Evolutionary conservation across 2,113 vertebrate genomes (phyloP).

Genomic region (Ondatra zibethicus): DNA sequence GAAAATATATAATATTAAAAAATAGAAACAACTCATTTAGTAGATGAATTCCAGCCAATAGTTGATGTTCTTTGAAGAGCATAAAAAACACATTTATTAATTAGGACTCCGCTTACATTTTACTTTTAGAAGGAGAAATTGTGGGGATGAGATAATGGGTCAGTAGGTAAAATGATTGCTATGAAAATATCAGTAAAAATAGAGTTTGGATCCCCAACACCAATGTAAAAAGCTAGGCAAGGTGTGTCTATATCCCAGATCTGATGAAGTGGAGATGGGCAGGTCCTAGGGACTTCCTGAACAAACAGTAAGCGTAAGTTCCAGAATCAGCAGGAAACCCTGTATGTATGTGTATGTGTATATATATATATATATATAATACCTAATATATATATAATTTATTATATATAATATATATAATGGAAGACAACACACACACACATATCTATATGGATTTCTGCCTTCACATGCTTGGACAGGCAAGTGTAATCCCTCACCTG

Average conservation of each 20-base stretch:
- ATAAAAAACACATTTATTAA: slow-evolving; percentile 7
- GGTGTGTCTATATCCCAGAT: not conserved
- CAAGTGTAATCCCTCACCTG: not conserved
- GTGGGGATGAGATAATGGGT: not conserved
- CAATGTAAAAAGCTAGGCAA: not conserved
- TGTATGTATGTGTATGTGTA: not conserved
- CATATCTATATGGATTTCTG: not conserved
- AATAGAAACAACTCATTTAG: not conserved
- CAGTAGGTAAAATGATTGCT: not conserved
- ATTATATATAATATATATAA: not conserved
- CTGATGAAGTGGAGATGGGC: not conserved
- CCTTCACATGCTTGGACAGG: not conserved
- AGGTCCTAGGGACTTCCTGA: not conserved
- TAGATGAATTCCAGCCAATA: not conserved
- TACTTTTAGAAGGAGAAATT: slow-evolving; percentile 5
- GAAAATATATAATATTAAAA: not conserved
- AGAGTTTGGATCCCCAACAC: not conserved
- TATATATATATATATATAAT: no score
- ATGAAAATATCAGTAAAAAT: not conserved
- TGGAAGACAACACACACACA: not conserved
- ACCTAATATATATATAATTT: not conserved
- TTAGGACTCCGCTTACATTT: not conserved
- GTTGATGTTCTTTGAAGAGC: slow-evolving; percentile 16
- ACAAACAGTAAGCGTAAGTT: not conserved
- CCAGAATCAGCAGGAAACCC: not conserved